Evolutionary conservation across 92 coral and sea anemone species (phyloP), one percentile per base, ranked within the genome.

Genomic region (Parazoanthus atlanticus): DNA sequence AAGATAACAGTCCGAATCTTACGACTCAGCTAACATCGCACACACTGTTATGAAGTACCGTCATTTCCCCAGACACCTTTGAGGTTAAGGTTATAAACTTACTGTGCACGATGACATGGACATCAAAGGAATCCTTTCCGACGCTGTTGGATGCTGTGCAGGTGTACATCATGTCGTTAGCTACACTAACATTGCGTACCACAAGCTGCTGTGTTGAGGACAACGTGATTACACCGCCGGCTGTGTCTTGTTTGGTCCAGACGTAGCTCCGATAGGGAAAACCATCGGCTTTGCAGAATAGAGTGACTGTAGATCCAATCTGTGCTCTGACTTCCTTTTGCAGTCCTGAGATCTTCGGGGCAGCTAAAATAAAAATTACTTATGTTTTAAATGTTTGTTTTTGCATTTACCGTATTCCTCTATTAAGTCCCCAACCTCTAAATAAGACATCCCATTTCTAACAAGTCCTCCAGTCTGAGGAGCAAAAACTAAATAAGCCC

Each of bases 181-280:
- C 70, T 12, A 79, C 70, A 29, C 69, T 79, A 17, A 79, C 25
- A 32, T 79, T 79, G 17, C 67, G 67, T 79, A 79, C 49, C 2
- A 79, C 84, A 30, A 79, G 69, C 46, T 52, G 84, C 67, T 79
- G 84, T 13, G 84, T 56, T 79, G 21, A 67, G 41, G 84, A 10
- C 38, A 79, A 79, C 61, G 84, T 79, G 3, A 79, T 19, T 67
- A 30, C 40, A 2, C 65, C 41, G 32, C 66, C n/a, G 16, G 84
- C 47, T 33, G 38, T 2, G 26, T 79, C 84, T 30, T 33, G 69
- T 6, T 16, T 79, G 69, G 84, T 79, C 84, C 84, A 79, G 19
- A 25, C n/a, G 67, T 79, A 79, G 84, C 84, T 79, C 11, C 84
- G 66, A 29, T 79, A 79, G 5, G 84, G 84, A 47, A 79, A 79